Percentiles rank a stretch among this genome's conserved stretches.
phyloP scores from a whole-genome alignment of 2,113 vertebrate species.

The Prinia subflava region DNA sequence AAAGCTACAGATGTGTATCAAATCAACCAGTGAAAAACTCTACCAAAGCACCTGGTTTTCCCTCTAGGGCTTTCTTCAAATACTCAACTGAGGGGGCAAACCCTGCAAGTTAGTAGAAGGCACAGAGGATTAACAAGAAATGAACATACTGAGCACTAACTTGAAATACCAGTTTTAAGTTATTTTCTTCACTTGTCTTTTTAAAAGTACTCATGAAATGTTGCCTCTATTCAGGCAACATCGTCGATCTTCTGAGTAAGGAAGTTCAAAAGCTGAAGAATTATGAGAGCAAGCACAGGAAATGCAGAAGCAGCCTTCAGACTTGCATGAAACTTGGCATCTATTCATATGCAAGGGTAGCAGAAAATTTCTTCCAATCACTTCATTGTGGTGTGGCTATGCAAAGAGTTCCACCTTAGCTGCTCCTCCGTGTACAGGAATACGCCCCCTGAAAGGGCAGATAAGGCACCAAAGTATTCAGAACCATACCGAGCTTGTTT shows the following conservation, averaged over 20 bases:
- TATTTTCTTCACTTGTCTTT: not conserved
- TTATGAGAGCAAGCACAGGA: not conserved
- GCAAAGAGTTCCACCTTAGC: not conserved
- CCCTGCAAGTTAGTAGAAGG: not conserved
- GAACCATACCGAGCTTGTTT: not conserved
- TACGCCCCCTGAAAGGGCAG: not conserved
- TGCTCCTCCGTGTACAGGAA: not conserved
- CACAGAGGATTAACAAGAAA: not conserved
- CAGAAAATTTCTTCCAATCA: not conserved
- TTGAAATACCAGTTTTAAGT: not conserved
- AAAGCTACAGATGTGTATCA: not conserved
- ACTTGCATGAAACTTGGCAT: not conserved
- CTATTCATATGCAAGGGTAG: not conserved
- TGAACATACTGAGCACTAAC: not conserved
- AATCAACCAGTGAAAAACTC: not conserved
- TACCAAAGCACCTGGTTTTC: not conserved
- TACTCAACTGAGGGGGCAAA: accelerated
- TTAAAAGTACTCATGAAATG: not conserved
- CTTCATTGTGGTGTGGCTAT: not conserved
- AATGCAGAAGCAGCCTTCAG: not conserved
- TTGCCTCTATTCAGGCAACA: not conserved
- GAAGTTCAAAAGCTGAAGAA: not conserved
- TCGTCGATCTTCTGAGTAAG: not conserved
- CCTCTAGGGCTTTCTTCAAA: not conserved
- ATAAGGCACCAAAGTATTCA: not conserved